A percentile compares a stretch with the other conserved stretches of the same genome.
phyloP scores from a whole-genome alignment of 1,140 invertebrate species.

The Metopolophium dirhodum region DNA sequence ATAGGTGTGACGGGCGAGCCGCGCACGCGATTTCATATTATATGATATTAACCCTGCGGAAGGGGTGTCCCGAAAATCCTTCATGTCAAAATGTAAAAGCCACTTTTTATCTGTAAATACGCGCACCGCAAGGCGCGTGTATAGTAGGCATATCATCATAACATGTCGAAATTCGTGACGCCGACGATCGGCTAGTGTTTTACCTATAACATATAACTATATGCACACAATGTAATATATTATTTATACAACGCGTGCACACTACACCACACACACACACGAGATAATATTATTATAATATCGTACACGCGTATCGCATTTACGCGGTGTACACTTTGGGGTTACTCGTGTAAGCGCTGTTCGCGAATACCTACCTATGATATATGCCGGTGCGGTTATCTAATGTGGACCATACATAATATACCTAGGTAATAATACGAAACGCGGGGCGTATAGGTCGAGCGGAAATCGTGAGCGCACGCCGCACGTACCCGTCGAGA shows the following conservation, averaged over 20 bases:
- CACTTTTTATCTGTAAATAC: constrained; percentile 1
- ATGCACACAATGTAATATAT: not conserved
- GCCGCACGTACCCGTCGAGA: not conserved
- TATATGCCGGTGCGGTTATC: not conserved
- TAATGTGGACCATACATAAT: not conserved
- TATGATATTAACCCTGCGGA: not conserved
- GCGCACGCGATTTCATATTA: constrained; percentile 18
- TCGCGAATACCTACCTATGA: not conserved
- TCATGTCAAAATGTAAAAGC: constrained; percentile 43
- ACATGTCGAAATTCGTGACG: not conserved
- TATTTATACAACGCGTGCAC: not conserved
- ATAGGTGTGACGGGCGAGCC: not conserved
- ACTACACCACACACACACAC: not conserved
- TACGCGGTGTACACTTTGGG: not conserved
- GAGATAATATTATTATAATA: not conserved
- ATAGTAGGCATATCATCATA: not conserved
- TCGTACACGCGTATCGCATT: not conserved
- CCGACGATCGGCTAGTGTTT: not conserved
- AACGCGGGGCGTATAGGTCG: not conserved
- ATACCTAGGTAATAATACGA: not conserved
- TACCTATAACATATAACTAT: not conserved
- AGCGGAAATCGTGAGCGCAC: not conserved
- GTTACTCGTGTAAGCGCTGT: not conserved
- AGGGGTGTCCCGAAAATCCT: not conserved
- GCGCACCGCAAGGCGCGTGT: not conserved